Percentiles rank a stretch among this genome's conserved stretches.
These are phyloP conservation scores for Lethenteron reissneri DNA, from an alignment of 2,113 vertebrate species.

Conservation along the genomic window DNA sequence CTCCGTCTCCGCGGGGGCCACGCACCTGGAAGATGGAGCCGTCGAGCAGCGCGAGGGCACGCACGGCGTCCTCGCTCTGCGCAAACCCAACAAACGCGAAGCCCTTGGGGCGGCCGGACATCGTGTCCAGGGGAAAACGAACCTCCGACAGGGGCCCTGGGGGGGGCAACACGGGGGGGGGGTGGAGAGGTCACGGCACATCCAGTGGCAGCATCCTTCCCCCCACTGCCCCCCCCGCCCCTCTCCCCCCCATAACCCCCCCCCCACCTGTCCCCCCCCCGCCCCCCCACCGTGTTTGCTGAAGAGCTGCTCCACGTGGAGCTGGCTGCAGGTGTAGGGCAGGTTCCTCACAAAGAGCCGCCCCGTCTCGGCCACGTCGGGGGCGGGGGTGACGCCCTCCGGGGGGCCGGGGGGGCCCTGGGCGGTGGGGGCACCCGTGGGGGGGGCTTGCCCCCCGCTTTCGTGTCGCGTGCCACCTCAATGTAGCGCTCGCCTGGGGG, in stretches of 20 bases:
- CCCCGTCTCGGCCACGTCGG: constrained; percentile 59
- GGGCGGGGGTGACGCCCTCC: too few species aligned
- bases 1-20: neutral
- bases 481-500: constrained; percentile 48
- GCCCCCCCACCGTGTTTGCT: constrained; percentile 31
- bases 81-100: constrained; percentile 82
- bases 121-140: constrained; percentile 55
- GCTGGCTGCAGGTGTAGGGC: constrained; percentile 65
- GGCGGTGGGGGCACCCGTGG: too few species aligned
- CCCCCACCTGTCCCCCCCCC: accelerated
- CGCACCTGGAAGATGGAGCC: constrained; percentile 79
- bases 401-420: too few species aligned
- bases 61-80: constrained; percentile 67
- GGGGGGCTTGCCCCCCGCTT: too few species aligned
- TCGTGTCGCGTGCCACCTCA: constrained; percentile 36
- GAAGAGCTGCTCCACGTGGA: constrained; percentile 58
- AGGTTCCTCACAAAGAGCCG: constrained; percentile 75
- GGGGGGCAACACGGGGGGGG: constrained; percentile 1
- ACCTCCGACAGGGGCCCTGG: constrained; percentile 69
- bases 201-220: neutral
- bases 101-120: constrained; percentile 79
- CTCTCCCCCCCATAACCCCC: accelerated
- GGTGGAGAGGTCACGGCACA: neutral
- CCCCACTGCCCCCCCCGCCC: accelerated
- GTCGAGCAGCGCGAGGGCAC: constrained; percentile 48